A percentile compares a stretch with the other conserved stretches of the same genome.
Conservation (phyloP, 2,113 vertebrate species). For the Aptenodytes forsteri region DNA sequence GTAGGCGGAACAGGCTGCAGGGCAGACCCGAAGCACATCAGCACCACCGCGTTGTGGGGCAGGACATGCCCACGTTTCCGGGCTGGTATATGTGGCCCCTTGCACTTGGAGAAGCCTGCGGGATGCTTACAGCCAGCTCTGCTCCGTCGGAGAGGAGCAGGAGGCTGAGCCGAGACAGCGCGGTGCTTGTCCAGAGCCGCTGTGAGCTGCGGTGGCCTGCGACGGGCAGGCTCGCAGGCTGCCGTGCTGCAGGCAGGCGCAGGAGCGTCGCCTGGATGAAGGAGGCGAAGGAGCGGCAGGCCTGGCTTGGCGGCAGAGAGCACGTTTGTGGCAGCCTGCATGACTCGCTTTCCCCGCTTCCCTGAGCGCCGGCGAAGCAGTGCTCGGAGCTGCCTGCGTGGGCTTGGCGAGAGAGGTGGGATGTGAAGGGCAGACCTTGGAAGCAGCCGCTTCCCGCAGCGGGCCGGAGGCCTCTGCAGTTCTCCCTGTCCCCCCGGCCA, state of each 20-base stretch:
- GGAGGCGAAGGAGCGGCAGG: background rate
- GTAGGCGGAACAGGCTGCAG: background rate
- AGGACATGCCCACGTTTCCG: fast-evolving
- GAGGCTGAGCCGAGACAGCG: background rate
- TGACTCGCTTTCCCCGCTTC: background rate
- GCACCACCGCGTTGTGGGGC: background rate
- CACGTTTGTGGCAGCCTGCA: background rate
- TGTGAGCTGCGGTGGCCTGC: background rate
- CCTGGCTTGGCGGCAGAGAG: background rate
- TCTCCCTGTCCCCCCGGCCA: fast-evolving
- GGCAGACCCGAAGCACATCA: background rate
- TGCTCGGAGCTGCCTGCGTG: background rate
- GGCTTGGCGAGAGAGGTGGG: background rate
- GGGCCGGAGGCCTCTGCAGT: background rate
- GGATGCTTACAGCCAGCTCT: background rate
- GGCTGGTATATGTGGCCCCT: background rate
- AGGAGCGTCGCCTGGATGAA: background rate
- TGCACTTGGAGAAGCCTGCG: background rate
- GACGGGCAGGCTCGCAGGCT: background rate
- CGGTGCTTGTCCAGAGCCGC: background rate
- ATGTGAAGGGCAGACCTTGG: background rate
- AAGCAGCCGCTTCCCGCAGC: background rate
- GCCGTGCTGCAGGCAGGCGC: background rate
- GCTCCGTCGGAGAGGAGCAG: background rate
- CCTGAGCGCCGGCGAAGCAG: fast-evolving